Evolutionary conservation across 2,113 vertebrate genomes (phyloP), one percentile per base, ranked within the genome.

Genomic region (Mirza zaza): DNA sequence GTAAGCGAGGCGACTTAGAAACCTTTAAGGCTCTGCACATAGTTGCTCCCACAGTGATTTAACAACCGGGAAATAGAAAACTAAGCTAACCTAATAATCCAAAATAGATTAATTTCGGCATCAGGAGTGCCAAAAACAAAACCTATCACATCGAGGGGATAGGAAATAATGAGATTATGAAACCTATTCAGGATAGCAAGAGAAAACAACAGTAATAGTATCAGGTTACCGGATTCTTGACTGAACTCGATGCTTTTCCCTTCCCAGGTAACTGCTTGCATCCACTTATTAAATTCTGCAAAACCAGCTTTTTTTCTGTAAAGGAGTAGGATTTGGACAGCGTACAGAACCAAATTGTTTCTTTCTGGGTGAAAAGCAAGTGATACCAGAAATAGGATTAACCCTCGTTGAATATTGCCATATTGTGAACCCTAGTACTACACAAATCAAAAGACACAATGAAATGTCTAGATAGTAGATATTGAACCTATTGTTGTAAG

Each of bases 91-190:
- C 17, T 50, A 67, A 77, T 25, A 65, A 45, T 32, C 21, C 8
- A 48, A 77, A 45, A 50, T 42, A 83, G 50, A 88, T 97, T 88
- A 89, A 89, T 97, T 92, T 95, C 21, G 20, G n/a, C 63, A 77
- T 52, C 36, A 45, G 70, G 15, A 84, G 68, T 67, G 27, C 21
- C 63, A 27, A 39, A 89, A 88, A 70, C 45, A 76, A 86, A 96
- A 93, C 39, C 70, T 96, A 39, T 93, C 93, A 70, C 57, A 45
- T 85, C 27, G 6, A 95, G n/a, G 68, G 25, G 27, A 63, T 77
- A 81, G 71, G 80, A 95, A 80, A 50, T 97, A 71, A 88, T 93
- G 70, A 97, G 39, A 84, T 91, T 76, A 42, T 80, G 52, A 61
- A 80, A 86, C 29, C 71, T 83, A 29, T 63, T 95, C 77, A 68